Evolutionary conservation across 2,113 vertebrate species (phyloP).

Genomic region (Bambusicola thoracicus): DNA sequence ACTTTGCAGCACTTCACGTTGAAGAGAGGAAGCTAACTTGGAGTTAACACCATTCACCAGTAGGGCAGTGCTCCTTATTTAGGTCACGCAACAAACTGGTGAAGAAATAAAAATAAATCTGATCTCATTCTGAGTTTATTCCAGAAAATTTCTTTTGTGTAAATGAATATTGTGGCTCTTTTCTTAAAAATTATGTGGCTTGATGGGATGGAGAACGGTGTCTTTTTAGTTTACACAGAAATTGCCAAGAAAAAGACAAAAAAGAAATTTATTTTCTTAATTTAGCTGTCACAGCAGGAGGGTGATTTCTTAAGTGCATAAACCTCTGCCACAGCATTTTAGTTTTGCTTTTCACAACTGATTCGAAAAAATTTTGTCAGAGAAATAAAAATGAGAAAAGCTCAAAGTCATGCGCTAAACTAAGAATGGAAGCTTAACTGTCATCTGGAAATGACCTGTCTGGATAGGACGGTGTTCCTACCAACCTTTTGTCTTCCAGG

Average conservation of each 20-base stretch:
- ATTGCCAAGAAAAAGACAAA: constrained; percentile 1
- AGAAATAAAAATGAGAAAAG: neutral
- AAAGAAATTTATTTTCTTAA: constrained; percentile 54
- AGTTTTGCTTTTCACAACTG: constrained; percentile 21
- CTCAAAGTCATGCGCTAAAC: neutral
- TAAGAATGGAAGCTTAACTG: neutral
- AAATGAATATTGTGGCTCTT: constrained; percentile 53
- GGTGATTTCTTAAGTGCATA: constrained; percentile 52
- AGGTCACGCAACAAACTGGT: neutral
- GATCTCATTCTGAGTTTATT: neutral
- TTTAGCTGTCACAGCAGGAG: constrained; percentile 53
- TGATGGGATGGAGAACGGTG: neutral
- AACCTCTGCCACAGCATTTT: constrained; percentile 33
- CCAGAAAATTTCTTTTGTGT: constrained; percentile 34
- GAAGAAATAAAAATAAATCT: neutral
- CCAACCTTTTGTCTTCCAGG: neutral
- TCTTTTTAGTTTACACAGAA: constrained; percentile 36
- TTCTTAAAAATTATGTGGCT: constrained; percentile 61
- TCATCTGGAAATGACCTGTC: neutral
- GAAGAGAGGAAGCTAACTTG: neutral
- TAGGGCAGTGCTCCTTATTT: neutral
- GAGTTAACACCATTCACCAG: neutral
- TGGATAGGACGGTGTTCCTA: neutral
- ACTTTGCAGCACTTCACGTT: neutral
- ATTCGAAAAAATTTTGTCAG: neutral